Conservation (phyloP, 2,888 invertebrate species). For the Fabriciana adippe region DNA sequence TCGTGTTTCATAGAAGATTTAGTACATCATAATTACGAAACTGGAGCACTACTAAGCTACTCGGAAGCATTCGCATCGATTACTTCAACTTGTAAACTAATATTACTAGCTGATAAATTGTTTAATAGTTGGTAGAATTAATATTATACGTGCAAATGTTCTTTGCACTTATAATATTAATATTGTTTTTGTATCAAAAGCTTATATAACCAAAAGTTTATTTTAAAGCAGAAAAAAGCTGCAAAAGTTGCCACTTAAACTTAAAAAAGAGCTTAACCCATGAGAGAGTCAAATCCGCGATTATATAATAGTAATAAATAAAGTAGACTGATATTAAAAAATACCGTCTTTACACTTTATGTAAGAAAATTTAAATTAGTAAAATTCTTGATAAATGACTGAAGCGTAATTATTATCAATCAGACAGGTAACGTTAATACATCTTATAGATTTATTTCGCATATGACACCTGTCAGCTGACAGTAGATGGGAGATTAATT, state of each 20-base stretch:
- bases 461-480: constrained; percentile 32
- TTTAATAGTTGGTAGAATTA: neutral
- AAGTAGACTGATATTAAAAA: too few relatives aligned
- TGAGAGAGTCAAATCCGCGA: too few relatives aligned
- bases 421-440: constrained; percentile 19
- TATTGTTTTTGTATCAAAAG: neutral
- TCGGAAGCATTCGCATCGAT: constrained; percentile 38
- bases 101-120: constrained; percentile 18
- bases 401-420: constrained; percentile 8
- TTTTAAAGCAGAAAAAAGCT: too few relatives aligned
- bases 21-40: constrained; percentile 32
- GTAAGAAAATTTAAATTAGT: neutral
- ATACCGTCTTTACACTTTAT: too few relatives aligned
- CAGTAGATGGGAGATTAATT: constrained; percentile 32
- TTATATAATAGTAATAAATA: too few relatives aligned
- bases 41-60: constrained; percentile 31
- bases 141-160: neutral
- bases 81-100: constrained; percentile 39
- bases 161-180: constrained; percentile 8
- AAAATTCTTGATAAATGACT: constrained; percentile 12
- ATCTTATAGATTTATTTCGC: constrained; percentile 28
- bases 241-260: too few relatives aligned
- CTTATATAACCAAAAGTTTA: neutral
- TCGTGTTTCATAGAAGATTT: constrained; percentile 13
- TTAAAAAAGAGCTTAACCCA: too few relatives aligned